phyloP scores from a whole-genome alignment of 2,113 vertebrate genomes.

The Nesoenas mayeri region DNA sequence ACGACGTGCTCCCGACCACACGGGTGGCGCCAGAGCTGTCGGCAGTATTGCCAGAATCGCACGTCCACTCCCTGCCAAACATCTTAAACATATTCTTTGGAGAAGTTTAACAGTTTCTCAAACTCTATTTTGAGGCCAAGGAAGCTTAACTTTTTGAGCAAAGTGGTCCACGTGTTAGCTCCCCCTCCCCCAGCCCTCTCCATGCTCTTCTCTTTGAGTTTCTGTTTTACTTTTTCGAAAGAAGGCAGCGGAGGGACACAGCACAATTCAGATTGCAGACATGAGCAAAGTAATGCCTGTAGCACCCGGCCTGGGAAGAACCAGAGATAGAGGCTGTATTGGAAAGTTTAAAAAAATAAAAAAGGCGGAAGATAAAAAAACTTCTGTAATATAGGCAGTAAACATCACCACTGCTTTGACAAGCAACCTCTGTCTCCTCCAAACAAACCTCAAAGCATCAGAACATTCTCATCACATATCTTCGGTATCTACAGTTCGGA shows the following conservation, averaged over 20 bases:
- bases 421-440: background rate
- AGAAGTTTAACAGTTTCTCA: slow-evolving; percentile 19
- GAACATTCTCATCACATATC: background rate
- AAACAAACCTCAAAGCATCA: background rate
- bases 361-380: background rate
- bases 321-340: accelerated
- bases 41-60: background rate
- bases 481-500: background rate
- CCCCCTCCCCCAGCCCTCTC: background rate
- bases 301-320: accelerated
- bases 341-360: background rate
- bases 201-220: background rate
- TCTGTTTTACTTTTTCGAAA: background rate
- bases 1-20: background rate
- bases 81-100: background rate
- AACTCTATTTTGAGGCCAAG: background rate
- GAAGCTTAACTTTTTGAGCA: background rate
- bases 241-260: background rate
- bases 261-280: background rate
- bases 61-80: background rate
- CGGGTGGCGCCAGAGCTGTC: accelerated
- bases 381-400: background rate
- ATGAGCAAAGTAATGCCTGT: background rate
- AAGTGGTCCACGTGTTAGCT: background rate
- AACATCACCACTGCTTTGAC: background rate